Conservation (phyloP, 1,140 invertebrate species). For the Drosophila nebulosa region DNA sequence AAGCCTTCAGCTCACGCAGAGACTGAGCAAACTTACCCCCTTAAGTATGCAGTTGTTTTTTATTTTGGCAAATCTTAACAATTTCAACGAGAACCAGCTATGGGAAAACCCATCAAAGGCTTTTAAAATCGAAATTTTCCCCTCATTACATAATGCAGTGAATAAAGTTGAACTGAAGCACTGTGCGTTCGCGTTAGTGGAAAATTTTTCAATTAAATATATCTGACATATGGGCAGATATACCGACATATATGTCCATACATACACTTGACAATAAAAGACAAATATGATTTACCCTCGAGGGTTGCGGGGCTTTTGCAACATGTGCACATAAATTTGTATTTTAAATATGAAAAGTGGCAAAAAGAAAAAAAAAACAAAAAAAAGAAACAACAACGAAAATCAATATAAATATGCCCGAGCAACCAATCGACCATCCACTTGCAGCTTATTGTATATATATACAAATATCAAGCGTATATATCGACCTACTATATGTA, state of each 20-base stretch:
- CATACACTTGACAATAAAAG: background rate
- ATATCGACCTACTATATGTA: background rate
- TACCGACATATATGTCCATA: background rate
- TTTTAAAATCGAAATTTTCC: too few species aligned
- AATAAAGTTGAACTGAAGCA: too few species aligned
- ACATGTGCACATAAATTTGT: slow-evolving; percentile 12
- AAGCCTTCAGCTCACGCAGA: too few species aligned
- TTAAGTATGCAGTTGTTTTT: too few species aligned
- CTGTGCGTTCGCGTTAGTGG: too few species aligned
- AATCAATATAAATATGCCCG: slow-evolving; percentile 33
- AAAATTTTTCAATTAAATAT: background rate
- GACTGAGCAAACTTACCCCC: too few species aligned
- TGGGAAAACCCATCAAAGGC: too few species aligned
- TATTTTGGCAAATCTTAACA: too few species aligned
- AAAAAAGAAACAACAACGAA: slow-evolving; percentile 1
- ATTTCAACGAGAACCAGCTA: too few species aligned
- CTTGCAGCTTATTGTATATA: slow-evolving; percentile 14
- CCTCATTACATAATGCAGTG: too few species aligned
- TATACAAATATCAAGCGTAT: slow-evolving; percentile 13
- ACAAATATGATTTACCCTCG: background rate
- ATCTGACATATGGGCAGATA: background rate
- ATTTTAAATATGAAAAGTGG: slow-evolving; percentile 7
- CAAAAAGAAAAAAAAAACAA: background rate
- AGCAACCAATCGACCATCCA: slow-evolving; percentile 1
- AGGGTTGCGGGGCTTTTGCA: background rate